A percentile compares a stretch with the other conserved stretches of the same genome.
phyloP scores from a whole-genome alignment of 2,797 vertebrate species.

The Poeciliopsis turneri region DNA sequence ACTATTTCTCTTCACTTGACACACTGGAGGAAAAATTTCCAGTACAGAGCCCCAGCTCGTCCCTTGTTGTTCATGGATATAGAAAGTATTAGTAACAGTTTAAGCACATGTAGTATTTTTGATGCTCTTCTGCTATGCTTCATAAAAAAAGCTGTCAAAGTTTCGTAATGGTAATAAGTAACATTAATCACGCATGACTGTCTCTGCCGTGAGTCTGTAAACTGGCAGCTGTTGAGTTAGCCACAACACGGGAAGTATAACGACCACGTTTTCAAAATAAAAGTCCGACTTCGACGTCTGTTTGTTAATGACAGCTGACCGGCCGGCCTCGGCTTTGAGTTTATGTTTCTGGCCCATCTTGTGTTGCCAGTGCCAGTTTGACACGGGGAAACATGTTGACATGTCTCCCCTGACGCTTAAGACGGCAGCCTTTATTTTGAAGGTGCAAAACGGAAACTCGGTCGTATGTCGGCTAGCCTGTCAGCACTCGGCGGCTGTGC shows the following conservation, averaged over 20 bases:
- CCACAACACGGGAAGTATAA: not conserved
- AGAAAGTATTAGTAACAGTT: not conserved
- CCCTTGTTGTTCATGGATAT: not conserved
- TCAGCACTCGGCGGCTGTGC: constrained; percentile 45
- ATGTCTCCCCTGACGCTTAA: not conserved
- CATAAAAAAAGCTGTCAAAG: not conserved
- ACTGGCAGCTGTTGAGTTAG: constrained; percentile 8
- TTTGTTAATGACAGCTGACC: no score
- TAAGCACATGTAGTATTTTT: not conserved
- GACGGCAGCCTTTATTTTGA: constrained; percentile 45
- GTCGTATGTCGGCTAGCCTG: not conserved
- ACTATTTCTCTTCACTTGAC: not conserved
- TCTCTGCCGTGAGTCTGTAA: not conserved
- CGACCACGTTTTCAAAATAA: constrained; percentile 35
- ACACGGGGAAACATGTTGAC: not conserved
- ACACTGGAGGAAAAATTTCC: not conserved
- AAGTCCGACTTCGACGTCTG: not conserved
- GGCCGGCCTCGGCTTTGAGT: not conserved
- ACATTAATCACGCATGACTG: not conserved
- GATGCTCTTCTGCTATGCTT: not conserved
- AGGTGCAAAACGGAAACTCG: not conserved
- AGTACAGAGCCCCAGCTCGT: not conserved
- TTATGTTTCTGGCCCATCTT: not conserved
- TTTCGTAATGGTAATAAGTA: not conserved
- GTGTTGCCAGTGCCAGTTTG: not conserved